Conservation (phyloP, 1,140 invertebrate genomes). For the Drosophila neocordata region DNA sequence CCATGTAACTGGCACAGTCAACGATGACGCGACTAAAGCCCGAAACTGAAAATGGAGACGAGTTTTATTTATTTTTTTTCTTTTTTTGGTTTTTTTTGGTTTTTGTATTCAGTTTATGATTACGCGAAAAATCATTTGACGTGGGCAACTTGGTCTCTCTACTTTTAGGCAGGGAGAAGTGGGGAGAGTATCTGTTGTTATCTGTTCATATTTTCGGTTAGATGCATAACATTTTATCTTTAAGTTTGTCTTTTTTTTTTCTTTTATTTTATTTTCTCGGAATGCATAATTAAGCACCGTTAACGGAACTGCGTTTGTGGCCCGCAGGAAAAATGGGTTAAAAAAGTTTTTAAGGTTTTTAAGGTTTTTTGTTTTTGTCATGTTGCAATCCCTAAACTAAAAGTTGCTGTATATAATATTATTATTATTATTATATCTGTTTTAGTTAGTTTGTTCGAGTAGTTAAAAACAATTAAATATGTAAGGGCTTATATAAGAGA, state of each 20-base stretch:
- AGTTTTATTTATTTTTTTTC: conserved; percentile 16
- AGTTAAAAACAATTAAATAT: conserved; percentile 75
- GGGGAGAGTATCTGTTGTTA: conserved; percentile 17
- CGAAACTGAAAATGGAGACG: conserved; percentile 10
- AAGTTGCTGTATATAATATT: conserved; percentile 66
- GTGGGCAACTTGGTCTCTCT: conserved; percentile 29
- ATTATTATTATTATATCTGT: conserved; percentile 57
- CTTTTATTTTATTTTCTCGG: conserved; percentile 15
- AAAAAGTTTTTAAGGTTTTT: conserved; percentile 23
- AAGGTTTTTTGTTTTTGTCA: no score
- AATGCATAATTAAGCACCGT: conserved; percentile 77
- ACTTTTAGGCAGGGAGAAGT: conserved; percentile 8
- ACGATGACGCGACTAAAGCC: conserved; percentile 22
- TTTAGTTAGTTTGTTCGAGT: conserved; percentile 33
- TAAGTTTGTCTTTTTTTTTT: conserved; percentile 10
- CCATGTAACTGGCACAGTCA: conserved; percentile 73
- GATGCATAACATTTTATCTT: conserved; percentile 47
- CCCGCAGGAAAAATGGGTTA: conserved; percentile 65
- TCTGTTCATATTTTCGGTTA: conserved; percentile 31
- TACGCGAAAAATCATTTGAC: conserved; percentile 68
- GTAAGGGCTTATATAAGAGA: conserved; percentile 66
- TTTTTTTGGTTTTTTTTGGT: no score
- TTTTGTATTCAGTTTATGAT: conserved; percentile 54
- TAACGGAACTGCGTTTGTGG: conserved; percentile 68
- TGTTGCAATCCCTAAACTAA: conserved; percentile 7